Base-by-base conservation (phyloP, 2,888 invertebrate species). In the Oconnorella tubifera region DNA sequence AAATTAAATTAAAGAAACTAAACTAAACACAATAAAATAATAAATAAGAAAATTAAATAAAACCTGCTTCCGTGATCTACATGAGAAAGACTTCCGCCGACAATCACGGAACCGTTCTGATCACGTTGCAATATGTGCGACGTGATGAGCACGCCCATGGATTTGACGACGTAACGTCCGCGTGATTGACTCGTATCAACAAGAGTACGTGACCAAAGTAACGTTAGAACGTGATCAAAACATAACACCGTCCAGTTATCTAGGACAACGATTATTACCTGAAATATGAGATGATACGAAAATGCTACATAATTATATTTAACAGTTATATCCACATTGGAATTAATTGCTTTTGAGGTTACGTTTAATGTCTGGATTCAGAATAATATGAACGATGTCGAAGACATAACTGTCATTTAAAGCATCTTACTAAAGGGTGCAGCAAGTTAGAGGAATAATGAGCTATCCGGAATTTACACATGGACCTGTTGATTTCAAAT, bases 221-320 rank as follows among this genome's bases (percentile, higher is more conserved):
- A 68, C 19, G 69, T 67, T 19, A 79, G 72, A 27, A 73, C 70
- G 48, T 75, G 72, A 53, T 73, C 72, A 64, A 74, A 79, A 65
- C 78, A 78, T 62, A 77, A 68, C 27, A 79, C 76, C 64, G 74
- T 73, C 78, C 79, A 79, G 65, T 77, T 75, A 65, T 75, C 70
- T 25, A 76, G 76, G n/a, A 75, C 77, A 50, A 79, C 75, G 1
- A 78, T 75, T 31, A 79, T 76, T 3, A 77, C 72, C 79, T 79
- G 70, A 1, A 68, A 68, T 53, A 63, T n/a, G n/a, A n/a, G n/a
- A n/a, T n/a, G n/a, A n/a, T n/a, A n/a, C n/a, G n/a, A n/a, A n/a
- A n/a, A n/a, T n/a, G n/a, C n/a, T n/a, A n/a, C n/a, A n/a, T n/a
- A n/a, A n/a, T n/a, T n/a, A n/a, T n/a, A n/a, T n/a, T n/a, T n/a